These are phyloP conservation scores for Tadarida brasiliensis DNA, from an alignment of 2,797 vertebrate species.

Conservation along the genomic window DNA sequence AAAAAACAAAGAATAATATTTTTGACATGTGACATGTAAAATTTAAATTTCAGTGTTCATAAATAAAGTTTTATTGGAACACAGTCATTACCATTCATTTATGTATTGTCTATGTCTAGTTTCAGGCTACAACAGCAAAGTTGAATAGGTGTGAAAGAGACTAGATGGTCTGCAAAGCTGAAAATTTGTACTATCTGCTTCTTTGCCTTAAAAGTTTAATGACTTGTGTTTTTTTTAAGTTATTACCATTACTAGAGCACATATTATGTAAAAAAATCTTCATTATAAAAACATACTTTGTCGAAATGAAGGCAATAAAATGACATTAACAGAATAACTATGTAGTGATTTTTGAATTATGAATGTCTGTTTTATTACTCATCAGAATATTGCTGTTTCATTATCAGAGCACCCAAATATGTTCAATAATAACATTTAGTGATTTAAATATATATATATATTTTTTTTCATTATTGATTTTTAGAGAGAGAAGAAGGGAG, in stretches of 20 bases:
- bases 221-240: background rate
- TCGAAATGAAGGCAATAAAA: background rate
- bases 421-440: background rate
- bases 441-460: background rate
- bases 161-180: background rate
- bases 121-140: background rate
- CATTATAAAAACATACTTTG: background rate
- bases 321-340: background rate
- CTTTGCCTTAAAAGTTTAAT: background rate
- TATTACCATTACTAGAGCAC: background rate
- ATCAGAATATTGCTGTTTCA: background rate
- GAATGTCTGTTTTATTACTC: background rate
- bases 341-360: background rate
- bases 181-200: background rate
- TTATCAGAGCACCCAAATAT: background rate
- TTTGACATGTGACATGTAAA: background rate
- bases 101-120: background rate
- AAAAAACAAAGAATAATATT: slow-evolving; percentile 7
- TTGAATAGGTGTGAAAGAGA: background rate
- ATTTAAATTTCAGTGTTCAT: background rate
- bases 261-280: background rate
- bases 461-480: background rate
- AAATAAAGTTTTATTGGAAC: background rate
- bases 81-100: background rate
- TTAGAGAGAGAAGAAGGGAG: background rate